phyloP scores from a whole-genome alignment of 2,797 vertebrate genomes.

The Tauraco hartlaubi region DNA sequence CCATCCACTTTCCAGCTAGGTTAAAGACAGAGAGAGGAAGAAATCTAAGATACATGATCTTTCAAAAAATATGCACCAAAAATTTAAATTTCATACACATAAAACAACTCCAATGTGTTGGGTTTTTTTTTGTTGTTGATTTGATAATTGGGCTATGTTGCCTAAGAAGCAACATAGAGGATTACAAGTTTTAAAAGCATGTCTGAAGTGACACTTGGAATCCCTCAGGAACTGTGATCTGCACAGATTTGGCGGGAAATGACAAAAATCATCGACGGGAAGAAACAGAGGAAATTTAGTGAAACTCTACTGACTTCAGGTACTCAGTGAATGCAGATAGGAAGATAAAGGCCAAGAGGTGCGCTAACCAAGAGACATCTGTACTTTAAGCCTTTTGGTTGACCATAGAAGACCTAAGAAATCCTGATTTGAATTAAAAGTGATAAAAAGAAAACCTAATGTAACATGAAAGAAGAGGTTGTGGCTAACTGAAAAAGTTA shows the following conservation, averaged over 20 bases:
- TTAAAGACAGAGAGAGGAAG: background rate
- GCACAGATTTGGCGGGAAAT: background rate
- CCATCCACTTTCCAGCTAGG: background rate
- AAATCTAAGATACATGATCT: background rate
- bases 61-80: background rate
- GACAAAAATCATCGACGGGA: background rate
- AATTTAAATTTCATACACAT: background rate
- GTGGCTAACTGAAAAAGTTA: background rate
- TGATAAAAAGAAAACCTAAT: background rate
- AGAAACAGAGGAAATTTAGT: background rate
- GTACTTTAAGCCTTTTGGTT: background rate
- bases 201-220: background rate
- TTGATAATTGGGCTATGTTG: background rate
- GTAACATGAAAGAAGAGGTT: background rate
- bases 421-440: background rate
- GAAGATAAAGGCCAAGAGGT: background rate
- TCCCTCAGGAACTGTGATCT: background rate
- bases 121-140: background rate
- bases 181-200: background rate
- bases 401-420: background rate
- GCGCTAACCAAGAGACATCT: background rate
- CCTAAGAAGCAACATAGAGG: background rate
- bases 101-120: background rate
- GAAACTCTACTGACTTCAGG: background rate
- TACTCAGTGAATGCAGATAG: background rate